Conservation (phyloP, 2,888 invertebrate genomes). For the Lasioglossum malachurum region DNA sequence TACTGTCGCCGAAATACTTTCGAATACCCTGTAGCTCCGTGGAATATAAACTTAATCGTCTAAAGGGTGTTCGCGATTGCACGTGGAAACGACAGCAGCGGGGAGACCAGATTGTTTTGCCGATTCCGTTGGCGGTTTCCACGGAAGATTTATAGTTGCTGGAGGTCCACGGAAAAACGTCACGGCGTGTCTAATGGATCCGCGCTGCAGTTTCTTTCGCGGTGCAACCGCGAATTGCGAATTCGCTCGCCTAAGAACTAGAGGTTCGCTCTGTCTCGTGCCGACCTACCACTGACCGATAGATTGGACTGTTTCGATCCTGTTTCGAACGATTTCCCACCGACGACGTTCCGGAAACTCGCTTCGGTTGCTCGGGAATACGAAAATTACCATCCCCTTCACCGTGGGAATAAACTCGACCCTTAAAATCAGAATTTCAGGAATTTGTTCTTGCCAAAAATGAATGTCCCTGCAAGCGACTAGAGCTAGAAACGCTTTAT, state of each 20-base stretch:
- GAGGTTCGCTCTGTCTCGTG: constrained; percentile 56
- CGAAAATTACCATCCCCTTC: neutral
- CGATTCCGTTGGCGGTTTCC: neutral
- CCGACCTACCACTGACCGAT: constrained; percentile 68
- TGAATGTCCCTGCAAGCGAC: no score
- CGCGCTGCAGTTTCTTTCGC: constrained; percentile 18
- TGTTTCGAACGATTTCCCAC: neutral
- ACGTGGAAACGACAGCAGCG: constrained; percentile 6
- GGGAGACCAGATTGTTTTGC: neutral
- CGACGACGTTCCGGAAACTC: neutral
- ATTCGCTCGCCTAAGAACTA: constrained; percentile 43
- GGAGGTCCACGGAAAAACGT: neutral
- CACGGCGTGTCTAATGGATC: neutral
- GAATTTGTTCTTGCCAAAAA: no score
- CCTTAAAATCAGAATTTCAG: neutral
- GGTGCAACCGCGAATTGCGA: constrained; percentile 17
- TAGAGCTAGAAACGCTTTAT: no score
- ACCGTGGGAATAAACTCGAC: neutral
- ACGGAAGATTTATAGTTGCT: neutral
- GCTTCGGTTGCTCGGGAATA: neutral
- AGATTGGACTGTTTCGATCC: constrained; percentile 26
- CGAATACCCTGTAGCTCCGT: constrained; percentile 51
- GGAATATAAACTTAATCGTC: constrained; percentile 30
- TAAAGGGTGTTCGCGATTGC: constrained; percentile 16
- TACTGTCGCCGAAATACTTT: constrained; percentile 38